Evolutionary conservation across 2,797 vertebrate genomes (phyloP).

Genomic region (Nannoperca obscura): DNA sequence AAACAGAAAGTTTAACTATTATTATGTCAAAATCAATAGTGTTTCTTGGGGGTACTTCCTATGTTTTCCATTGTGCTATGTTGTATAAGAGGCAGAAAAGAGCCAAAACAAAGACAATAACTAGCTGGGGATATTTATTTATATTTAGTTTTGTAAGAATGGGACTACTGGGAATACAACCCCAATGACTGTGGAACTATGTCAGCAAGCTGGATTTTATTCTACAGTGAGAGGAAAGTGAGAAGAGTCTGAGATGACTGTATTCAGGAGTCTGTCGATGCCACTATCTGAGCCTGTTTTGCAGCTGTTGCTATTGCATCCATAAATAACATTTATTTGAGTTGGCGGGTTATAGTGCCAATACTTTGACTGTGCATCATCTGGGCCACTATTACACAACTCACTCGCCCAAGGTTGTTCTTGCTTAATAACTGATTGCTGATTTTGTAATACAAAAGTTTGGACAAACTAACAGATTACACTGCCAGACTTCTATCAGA

Average conservation of each 20-base stretch:
- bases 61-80: slow-evolving; percentile 1
- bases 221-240: neutral
- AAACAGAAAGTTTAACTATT: slow-evolving; percentile 17
- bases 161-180: slow-evolving; percentile 4
- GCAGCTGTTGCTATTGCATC: neutral
- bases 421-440: neutral
- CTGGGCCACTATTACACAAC: neutral
- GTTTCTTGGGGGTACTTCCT: slow-evolving; percentile 16
- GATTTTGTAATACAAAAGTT: slow-evolving; percentile 1
- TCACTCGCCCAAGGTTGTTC: neutral
- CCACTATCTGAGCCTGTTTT: neutral
- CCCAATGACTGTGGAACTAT: neutral
- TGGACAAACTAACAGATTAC: neutral
- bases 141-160: slow-evolving; percentile 17
- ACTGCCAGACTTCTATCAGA: neutral
- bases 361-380: slow-evolving; percentile 1
- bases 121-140: slow-evolving; percentile 31
- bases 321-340: slow-evolving; percentile 9
- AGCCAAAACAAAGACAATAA: slow-evolving; percentile 28
- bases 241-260: neutral
- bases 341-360: neutral
- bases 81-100: neutral
- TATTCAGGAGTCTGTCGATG: neutral
- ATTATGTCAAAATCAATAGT: neutral
- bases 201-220: neutral